These are phyloP conservation scores for Rhogogaster chlorosoma DNA, from an alignment of 2,888 invertebrate genomes.

Conservation along the genomic window DNA sequence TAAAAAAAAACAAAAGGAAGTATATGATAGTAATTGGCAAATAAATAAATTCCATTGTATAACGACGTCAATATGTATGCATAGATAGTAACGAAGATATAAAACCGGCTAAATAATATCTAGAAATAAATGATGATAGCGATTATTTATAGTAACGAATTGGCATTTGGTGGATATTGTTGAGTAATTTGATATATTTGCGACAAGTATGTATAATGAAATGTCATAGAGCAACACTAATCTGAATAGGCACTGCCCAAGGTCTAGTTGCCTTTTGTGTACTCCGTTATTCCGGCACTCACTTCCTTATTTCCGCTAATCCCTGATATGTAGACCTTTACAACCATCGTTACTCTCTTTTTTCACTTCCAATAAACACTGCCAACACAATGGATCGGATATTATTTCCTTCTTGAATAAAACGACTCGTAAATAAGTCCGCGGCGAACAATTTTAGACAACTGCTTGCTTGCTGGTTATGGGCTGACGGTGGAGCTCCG, in stretches of 20 bases:
- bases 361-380: conserved; percentile 34
- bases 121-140: conserved; percentile 8
- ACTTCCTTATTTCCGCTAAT: conserved; percentile 97
- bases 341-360: conserved; percentile 84
- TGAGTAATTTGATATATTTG: conserved; percentile 50
- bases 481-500: conserved; percentile 56
- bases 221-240: conserved; percentile 60
- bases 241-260: conserved; percentile 52
- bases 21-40: background rate
- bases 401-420: background rate
- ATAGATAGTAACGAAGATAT: background rate
- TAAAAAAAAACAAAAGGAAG: background rate
- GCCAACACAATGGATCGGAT: background rate
- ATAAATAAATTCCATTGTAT: conserved; percentile 30
- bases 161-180: conserved; percentile 25
- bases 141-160: conserved; percentile 32
- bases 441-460: conserved; percentile 41
- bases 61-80: background rate
- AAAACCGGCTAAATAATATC: conserved; percentile 25
- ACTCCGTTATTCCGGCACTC: conserved; percentile 74
- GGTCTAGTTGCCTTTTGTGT: conserved; percentile 47
- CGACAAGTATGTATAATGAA: conserved; percentile 56
- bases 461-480: conserved; percentile 57
- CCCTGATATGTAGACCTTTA: conserved; percentile 94
- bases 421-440: conserved; percentile 44